phyloP scores from a whole-genome alignment of 2,797 vertebrate species.

The Rousettus madagascariensis region DNA sequence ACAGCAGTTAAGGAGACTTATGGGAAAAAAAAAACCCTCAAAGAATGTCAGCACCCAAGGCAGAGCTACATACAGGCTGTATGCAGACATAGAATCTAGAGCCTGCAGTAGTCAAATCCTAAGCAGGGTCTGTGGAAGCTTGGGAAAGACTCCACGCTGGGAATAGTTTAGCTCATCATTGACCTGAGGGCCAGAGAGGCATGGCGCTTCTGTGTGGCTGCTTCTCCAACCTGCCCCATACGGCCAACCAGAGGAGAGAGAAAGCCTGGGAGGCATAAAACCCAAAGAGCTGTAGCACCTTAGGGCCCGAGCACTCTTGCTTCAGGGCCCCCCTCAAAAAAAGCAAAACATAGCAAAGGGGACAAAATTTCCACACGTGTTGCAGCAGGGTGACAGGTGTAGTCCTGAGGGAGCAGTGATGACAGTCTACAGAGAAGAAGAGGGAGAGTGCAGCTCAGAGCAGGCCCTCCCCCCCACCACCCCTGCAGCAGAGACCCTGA shows the following conservation, averaged over 20 bases:
- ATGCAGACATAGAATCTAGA: background rate
- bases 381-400: background rate
- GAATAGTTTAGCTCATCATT: background rate
- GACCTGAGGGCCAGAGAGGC: background rate
- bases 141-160: background rate
- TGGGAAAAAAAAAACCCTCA: background rate
- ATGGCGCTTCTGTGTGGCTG: fast-evolving
- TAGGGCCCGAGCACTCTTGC: background rate
- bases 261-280: background rate
- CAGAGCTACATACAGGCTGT: background rate
- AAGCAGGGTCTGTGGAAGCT: background rate
- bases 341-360: background rate
- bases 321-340: background rate
- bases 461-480: no score
- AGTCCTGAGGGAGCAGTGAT: background rate
- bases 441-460: background rate
- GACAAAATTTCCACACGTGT: background rate
- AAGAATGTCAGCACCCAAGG: background rate
- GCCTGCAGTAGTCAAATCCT: background rate
- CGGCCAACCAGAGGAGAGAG: background rate
- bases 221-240: background rate
- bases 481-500: background rate
- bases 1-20: background rate
- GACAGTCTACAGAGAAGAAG: background rate
- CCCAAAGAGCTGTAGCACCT: background rate